Percentiles rank a stretch among this genome's conserved stretches.
These are phyloP conservation scores for Loris lydekkerianus DNA, from an alignment of 2,797 vertebrate genomes.

Conservation along the genomic window DNA sequence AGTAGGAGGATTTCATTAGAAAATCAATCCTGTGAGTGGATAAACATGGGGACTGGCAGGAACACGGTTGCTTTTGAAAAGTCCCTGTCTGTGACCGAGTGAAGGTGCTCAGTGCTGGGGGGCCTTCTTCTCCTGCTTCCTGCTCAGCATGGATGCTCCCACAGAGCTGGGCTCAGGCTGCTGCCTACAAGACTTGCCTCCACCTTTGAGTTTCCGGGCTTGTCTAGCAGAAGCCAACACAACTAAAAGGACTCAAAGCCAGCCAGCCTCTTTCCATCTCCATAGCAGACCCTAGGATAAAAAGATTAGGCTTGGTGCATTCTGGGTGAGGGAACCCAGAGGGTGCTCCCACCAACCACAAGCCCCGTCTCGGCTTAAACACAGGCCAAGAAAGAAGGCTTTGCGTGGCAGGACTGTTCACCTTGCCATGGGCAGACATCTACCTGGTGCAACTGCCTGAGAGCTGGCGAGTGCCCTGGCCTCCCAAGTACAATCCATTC, in stretches of 20 bases:
- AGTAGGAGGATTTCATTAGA: slow-evolving; percentile 77
- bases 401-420: not conserved
- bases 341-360: not conserved
- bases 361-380: not conserved
- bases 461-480: not conserved
- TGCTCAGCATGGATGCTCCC: rapidly evolving
- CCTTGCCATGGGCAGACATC: not conserved
- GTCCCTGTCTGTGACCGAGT: not conserved
- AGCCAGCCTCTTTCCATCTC: not conserved
- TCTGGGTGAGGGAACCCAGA: not conserved
- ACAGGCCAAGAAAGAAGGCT: not conserved
- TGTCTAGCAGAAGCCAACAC: not conserved
- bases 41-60: slow-evolving; percentile 67
- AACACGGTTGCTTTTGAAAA: slow-evolving; percentile 44
- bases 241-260: not conserved
- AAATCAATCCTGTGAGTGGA: slow-evolving; percentile 74
- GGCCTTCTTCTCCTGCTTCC: not conserved
- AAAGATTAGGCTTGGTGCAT: not conserved
- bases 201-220: not conserved
- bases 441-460: not conserved
- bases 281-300: not conserved
- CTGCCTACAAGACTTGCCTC: not conserved
- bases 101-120: not conserved
- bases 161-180: not conserved
- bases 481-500: not conserved